Percentiles rank a stretch among this genome's conserved stretches.
Evolutionary conservation across 2,888 invertebrate genomes (phyloP).

Genomic region (Xestobium rufovillosum): DNA sequence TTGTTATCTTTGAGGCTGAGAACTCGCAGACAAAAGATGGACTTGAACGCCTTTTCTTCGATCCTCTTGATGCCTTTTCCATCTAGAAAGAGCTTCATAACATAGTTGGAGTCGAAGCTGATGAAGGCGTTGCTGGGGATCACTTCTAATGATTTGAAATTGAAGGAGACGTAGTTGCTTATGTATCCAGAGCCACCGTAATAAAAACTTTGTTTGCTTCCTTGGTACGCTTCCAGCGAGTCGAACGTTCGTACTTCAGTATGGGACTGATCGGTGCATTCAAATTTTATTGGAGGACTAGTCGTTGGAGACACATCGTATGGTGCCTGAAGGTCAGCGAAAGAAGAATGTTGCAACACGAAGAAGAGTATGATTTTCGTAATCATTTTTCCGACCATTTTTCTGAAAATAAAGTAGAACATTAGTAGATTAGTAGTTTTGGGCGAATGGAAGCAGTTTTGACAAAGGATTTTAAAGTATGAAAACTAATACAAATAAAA

Average conservation of each 20-base stretch:
- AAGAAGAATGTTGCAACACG: too few relatives aligned
- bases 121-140: constrained; percentile 30
- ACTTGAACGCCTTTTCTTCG: constrained; percentile 29
- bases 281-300: too few relatives aligned
- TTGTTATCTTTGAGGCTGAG: constrained; percentile 30
- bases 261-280: too few relatives aligned
- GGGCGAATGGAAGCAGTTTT: too few relatives aligned
- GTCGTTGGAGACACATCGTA: too few relatives aligned
- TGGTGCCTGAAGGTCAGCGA: too few relatives aligned
- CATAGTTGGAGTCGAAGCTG: constrained; percentile 27
- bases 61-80: constrained; percentile 27
- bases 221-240: constrained; percentile 28
- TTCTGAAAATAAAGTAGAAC: too few relatives aligned
- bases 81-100: constrained; percentile 26
- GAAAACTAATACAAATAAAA: too few relatives aligned
- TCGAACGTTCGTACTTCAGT: constrained; percentile 30
- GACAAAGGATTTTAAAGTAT: too few relatives aligned
- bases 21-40: constrained; percentile 28
- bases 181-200: constrained; percentile 16
- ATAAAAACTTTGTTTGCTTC: constrained; percentile 27
- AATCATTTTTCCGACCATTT: too few relatives aligned
- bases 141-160: constrained; percentile 15
- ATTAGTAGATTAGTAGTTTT: too few relatives aligned
- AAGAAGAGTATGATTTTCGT: too few relatives aligned
- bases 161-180: constrained; percentile 30